A percentile compares a stretch with the other conserved stretches of the same genome.
These are phyloP conservation scores for Coptotermes formosanus DNA, from an alignment of 1,140 invertebrate genomes.

Conservation along the genomic window DNA sequence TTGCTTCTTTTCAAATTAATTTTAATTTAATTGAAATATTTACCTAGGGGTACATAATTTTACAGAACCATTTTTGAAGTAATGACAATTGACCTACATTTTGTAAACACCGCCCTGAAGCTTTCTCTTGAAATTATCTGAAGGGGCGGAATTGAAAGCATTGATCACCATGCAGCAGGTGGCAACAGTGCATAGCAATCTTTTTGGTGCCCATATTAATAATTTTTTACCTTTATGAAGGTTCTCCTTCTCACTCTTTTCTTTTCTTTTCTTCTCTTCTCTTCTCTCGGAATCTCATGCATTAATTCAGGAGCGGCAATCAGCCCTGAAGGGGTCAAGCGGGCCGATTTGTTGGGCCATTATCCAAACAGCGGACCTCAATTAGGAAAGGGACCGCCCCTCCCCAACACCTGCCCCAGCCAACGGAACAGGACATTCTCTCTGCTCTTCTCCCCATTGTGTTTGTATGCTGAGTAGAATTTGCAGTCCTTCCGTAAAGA, in stretches of 20 bases:
- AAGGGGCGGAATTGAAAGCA: background rate
- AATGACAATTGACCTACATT: background rate
- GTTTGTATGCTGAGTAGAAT: too few species aligned
- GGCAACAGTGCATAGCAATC: background rate
- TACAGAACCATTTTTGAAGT: background rate
- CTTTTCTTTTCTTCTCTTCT: background rate
- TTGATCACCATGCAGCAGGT: background rate
- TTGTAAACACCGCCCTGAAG: background rate
- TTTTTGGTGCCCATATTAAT: background rate
- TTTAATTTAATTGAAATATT: background rate
- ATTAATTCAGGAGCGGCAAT: background rate
- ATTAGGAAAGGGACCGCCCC: background rate
- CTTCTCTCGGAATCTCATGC: background rate
- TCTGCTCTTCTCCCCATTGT: too few species aligned
- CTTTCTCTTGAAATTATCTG: background rate
- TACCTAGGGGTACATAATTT: background rate
- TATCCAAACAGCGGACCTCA: constrained; percentile 10
- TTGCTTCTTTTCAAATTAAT: background rate
- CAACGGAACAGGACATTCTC: too few species aligned
- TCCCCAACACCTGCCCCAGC: background rate
- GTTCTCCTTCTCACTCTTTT: background rate
- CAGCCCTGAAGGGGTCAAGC: constrained; percentile 5
- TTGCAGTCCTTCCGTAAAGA: too few species aligned
- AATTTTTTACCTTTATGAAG: background rate
- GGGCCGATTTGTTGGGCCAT: background rate